Conservation (phyloP, 2,888 invertebrate genomes). For the Rhagophthalmus giganteus region DNA sequence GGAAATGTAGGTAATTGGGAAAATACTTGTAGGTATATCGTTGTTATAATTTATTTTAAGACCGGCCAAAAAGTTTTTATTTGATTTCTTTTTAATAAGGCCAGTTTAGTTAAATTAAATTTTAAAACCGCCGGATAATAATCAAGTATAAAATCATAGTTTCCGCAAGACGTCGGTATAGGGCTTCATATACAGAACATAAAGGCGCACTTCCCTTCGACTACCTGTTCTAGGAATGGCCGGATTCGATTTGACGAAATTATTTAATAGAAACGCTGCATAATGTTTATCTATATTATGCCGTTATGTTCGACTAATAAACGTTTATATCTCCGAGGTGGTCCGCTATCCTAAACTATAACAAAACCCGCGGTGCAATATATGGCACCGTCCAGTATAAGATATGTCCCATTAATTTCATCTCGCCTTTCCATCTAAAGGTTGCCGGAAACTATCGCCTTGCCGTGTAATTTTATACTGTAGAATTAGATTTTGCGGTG, state of each 20-base stretch:
- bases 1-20: neutral
- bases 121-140: neutral
- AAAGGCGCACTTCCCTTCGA: conserved; percentile 8
- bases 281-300: conserved; percentile 21
- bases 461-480: conserved; percentile 25
- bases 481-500: conserved; percentile 28
- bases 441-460: conserved; percentile 29
- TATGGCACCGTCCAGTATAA: conserved; percentile 37
- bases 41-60: no score
- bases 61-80: neutral
- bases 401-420: conserved; percentile 36
- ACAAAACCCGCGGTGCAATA: conserved; percentile 36
- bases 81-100: neutral
- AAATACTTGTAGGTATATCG: no score
- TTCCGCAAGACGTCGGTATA: conserved; percentile 8
- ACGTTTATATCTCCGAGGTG: conserved; percentile 35
- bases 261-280: conserved; percentile 9
- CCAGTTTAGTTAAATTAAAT: neutral
- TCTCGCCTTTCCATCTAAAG: conserved; percentile 34
- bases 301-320: conserved; percentile 29
- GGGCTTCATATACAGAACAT: conserved; percentile 3
- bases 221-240: no score
- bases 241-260: neutral
- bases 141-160: conserved; percentile 4
- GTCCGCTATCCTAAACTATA: conserved; percentile 28